Percentiles rank a stretch among this genome's conserved stretches.
Conservation (phyloP, 2,888 invertebrate genomes). For the Scaptomyza cyrtandrae region DNA sequence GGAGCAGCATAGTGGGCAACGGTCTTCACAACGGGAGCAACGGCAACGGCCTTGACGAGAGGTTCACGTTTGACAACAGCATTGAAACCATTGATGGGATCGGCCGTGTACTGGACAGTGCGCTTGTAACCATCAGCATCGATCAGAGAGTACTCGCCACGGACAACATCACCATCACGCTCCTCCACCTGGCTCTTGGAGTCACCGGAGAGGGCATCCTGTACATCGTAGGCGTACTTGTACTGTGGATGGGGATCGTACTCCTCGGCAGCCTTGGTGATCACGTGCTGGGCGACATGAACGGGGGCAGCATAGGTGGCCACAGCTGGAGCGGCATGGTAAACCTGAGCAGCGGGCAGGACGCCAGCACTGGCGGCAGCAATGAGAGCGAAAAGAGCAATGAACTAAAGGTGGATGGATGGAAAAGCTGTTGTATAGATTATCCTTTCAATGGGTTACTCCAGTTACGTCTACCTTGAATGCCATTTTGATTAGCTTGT, state of each 20-base stretch:
- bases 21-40: constrained; percentile 48
- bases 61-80: constrained; percentile 81
- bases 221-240: constrained; percentile 82
- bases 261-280: constrained; percentile 72
- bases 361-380: constrained; percentile 73
- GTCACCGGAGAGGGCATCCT: constrained; percentile 82
- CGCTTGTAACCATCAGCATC: constrained; percentile 84
- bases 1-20: constrained; percentile 52
- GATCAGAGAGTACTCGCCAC: constrained; percentile 83
- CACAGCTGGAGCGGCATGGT: constrained; percentile 57
- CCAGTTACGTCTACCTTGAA: constrained; percentile 68
- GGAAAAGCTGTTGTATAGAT: not conserved
- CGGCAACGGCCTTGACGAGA: constrained; percentile 49
- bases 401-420: constrained; percentile 42
- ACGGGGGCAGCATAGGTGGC: constrained; percentile 56
- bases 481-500: constrained; percentile 69
- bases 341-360: constrained; percentile 61
- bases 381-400: constrained; percentile 69
- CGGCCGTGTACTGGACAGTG: constrained; percentile 82
- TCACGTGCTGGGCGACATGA: constrained; percentile 64
- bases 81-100: constrained; percentile 82
- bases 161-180: constrained; percentile 83
- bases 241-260: constrained; percentile 83
- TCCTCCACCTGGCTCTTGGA: constrained; percentile 83
- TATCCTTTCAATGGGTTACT: not conserved